Percentiles rank a stretch among this genome's conserved stretches.
Conservation (phyloP, 2,888 invertebrate species). For the Caenorhabditis becei region DNA sequence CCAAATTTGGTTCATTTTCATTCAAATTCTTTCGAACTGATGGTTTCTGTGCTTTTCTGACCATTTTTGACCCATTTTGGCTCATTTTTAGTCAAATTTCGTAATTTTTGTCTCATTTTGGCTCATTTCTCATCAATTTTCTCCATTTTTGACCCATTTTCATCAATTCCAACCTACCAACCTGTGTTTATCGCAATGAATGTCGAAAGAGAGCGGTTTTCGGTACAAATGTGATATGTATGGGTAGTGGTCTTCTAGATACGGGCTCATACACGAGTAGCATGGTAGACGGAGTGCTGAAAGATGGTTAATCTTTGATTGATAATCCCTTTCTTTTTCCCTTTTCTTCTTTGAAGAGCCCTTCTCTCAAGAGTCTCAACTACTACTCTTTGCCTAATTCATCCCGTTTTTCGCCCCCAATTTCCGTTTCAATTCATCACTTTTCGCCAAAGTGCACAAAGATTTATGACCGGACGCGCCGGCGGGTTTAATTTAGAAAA, state of each 20-base stretch:
- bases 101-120: too few species aligned
- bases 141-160: too few species aligned
- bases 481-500: constrained; percentile 47
- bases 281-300: constrained; percentile 78
- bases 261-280: constrained; percentile 81
- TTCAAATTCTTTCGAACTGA: too few species aligned
- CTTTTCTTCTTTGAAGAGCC: constrained; percentile 9
- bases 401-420: constrained; percentile 12
- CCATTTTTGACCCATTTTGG: too few species aligned
- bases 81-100: too few species aligned
- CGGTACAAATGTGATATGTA: constrained; percentile 79
- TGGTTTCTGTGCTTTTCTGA: too few species aligned
- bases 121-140: too few species aligned
- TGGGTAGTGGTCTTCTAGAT: constrained; percentile 78
- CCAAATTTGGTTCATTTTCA: too few species aligned
- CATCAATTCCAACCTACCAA: constrained; percentile 19
- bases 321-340: background rate
- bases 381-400: constrained; percentile 4
- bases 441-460: background rate
- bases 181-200: constrained; percentile 78
- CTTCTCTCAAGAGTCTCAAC: background rate
- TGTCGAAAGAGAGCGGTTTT: constrained; percentile 77
- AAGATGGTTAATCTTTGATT: constrained; percentile 21
- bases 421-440: constrained; percentile 3
- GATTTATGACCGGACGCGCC: constrained; percentile 1